A percentile compares a stretch with the other conserved stretches of the same genome.
Conservation (phyloP, 64 coral and sea anemone species). For the Stylophora pistillata region DNA sequence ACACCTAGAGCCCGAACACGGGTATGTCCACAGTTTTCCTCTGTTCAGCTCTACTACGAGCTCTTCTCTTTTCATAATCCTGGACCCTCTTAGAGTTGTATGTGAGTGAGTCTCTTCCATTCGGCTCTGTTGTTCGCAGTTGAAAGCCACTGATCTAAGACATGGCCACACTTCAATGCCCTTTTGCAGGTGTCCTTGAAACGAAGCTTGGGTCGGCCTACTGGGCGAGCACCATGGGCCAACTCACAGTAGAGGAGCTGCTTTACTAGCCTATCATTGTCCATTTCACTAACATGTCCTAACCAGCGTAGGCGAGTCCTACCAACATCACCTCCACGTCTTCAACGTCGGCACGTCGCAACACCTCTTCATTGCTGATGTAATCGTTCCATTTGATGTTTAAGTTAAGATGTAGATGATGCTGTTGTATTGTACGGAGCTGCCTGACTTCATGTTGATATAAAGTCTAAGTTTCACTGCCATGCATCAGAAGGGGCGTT, state of each 20-base stretch:
- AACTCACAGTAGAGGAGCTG: conserved; percentile 4
- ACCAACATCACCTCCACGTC: conserved; percentile 11
- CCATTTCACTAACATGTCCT: background rate
- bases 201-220: background rate
- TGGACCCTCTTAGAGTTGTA: background rate
- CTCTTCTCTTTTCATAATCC: conserved; percentile 15
- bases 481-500: conserved; percentile 44
- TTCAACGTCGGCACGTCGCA: background rate
- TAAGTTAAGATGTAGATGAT: conserved; percentile 1
- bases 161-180: background rate
- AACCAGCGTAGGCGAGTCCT: conserved; percentile 1
- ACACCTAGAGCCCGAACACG: too few relatives aligned
- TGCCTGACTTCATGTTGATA: conserved; percentile 43
- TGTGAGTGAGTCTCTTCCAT: background rate
- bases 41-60: background rate
- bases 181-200: background rate
- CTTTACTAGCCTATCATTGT: background rate
- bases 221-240: background rate
- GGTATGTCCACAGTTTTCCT: too few relatives aligned
- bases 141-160: background rate
- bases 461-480: conserved; percentile 34
- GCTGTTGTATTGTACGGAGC: conserved; percentile 52
- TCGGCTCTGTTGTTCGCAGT: background rate
- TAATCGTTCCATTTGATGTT: too few relatives aligned
- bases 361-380: conserved; percentile 41